Evolutionary conservation across 2,888 invertebrate genomes (phyloP).

Genomic region (Stenchaetothrips biformis): DNA sequence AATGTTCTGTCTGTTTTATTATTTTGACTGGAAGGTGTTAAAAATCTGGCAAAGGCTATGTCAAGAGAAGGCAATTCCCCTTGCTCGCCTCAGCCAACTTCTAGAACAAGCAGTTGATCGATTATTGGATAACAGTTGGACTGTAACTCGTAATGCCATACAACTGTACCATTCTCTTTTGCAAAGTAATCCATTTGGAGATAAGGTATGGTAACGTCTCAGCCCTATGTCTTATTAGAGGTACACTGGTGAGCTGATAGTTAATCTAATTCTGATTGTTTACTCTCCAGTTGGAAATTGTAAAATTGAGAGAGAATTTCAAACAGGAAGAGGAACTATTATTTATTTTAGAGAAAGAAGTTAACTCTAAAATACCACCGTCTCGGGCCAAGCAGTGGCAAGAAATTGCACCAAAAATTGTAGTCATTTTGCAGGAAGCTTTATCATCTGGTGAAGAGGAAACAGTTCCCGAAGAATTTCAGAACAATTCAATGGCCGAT

Average conservation of each 20-base stretch:
- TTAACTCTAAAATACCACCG: neutral
- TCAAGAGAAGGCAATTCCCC: slow-evolving; percentile 71
- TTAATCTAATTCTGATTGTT: slow-evolving; percentile 34
- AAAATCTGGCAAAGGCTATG: slow-evolving; percentile 79
- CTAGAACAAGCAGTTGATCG: slow-evolving; percentile 64
- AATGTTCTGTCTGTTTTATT: neutral
- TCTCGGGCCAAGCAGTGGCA: neutral
- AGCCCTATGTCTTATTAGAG: neutral
- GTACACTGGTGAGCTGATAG: slow-evolving; percentile 37
- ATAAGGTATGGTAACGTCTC: slow-evolving; percentile 52
- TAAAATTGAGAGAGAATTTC: neutral
- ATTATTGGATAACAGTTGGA: slow-evolving; percentile 74
- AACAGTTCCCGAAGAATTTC: neutral
- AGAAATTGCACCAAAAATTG: neutral
- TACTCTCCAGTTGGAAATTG: slow-evolving; percentile 30
- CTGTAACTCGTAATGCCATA: slow-evolving; percentile 79
- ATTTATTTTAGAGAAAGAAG: neutral
- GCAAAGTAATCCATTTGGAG: slow-evolving; percentile 81
- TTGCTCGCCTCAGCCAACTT: slow-evolving; percentile 62
- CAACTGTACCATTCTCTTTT: slow-evolving; percentile 67
- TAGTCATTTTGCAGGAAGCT: neutral
- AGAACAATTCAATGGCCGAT: neutral
- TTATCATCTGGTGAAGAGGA: neutral
- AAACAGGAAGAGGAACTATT: neutral
- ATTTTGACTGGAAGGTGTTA: slow-evolving; percentile 50